Percentiles rank a stretch among this genome's conserved stretches.
Evolutionary conservation across 2,888 invertebrate species (phyloP).

Genomic region (Amphipoea lucens): DNA sequence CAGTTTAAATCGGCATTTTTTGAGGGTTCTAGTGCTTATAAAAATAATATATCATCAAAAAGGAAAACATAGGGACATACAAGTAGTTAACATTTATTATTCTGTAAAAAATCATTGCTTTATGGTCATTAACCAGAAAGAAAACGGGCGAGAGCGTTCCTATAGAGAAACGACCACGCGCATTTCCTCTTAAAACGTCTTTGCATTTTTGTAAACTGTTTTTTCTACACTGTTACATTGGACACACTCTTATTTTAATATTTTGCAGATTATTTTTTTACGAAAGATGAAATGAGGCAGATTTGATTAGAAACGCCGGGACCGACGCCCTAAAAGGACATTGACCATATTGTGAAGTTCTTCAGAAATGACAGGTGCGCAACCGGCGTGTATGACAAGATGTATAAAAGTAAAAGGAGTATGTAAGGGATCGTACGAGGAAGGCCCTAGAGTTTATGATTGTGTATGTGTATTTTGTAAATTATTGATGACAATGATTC

Average conservation of each 20-base stretch:
- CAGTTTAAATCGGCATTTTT: too few species aligned
- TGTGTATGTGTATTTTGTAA: not conserved
- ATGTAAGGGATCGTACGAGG: not conserved
- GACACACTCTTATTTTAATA: not conserved
- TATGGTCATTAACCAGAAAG: too few species aligned
- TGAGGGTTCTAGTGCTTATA: too few species aligned
- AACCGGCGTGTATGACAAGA: not conserved
- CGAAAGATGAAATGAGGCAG: not conserved
- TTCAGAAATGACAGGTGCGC: not conserved
- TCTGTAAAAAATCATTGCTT: too few species aligned
- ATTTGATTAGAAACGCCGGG: not conserved
- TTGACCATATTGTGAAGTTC: not conserved
- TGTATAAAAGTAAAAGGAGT: not conserved
- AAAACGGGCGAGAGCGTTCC: too few species aligned
- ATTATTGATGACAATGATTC: not conserved
- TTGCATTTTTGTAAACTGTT: not conserved
- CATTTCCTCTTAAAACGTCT: not conserved
- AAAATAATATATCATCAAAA: too few species aligned
- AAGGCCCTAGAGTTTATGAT: not conserved
- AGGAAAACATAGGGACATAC: too few species aligned
- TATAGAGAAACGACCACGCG: too few species aligned
- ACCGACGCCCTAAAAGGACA: too few species aligned
- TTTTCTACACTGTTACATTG: constrained; percentile 1
- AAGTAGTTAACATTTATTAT: too few species aligned
- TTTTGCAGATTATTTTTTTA: not conserved